These are phyloP conservation scores for Gadus macrocephalus DNA, from an alignment of 2,113 vertebrate genomes.

Conservation along the genomic window DNA sequence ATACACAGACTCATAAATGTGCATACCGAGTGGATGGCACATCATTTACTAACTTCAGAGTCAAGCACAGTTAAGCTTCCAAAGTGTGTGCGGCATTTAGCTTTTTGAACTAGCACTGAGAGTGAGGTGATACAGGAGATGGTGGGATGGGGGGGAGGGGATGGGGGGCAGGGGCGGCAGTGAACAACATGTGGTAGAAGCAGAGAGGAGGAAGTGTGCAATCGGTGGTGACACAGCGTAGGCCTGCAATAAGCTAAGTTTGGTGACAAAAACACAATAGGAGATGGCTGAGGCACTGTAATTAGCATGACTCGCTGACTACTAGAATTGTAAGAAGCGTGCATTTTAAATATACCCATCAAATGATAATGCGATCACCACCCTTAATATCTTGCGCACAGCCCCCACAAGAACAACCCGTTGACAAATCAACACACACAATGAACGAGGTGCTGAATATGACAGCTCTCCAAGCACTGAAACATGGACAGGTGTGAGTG, in stretches of 20 bases:
- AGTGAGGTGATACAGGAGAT: constrained; percentile 16
- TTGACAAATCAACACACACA: background rate
- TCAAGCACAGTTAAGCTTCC: constrained; percentile 15
- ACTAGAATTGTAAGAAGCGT: background rate
- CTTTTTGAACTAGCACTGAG: constrained; percentile 18
- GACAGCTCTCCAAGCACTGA: too few species aligned
- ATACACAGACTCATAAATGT: constrained; percentile 1
- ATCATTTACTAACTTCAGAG: constrained; percentile 11
- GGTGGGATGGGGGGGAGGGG: constrained; percentile 12
- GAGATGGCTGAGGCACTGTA: constrained; percentile 6
- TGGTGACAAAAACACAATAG: constrained; percentile 19
- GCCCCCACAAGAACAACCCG: background rate
- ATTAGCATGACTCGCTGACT: constrained; percentile 14
- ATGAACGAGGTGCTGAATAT: too few species aligned
- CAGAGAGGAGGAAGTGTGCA: constrained; percentile 16
- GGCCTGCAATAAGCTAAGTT: constrained; percentile 9
- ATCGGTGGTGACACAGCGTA: constrained; percentile 16
- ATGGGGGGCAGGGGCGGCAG: too few species aligned
- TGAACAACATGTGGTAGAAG: constrained; percentile 12
- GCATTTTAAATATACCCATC: too few species aligned
- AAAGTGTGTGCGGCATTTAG: background rate
- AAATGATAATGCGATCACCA: too few species aligned
- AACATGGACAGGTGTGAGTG: background rate
- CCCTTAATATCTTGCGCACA: background rate
- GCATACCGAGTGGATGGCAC: constrained; percentile 2